A percentile compares a stretch with the other conserved stretches of the same genome.
These are phyloP conservation scores for Labroides dimidiatus DNA, from an alignment of 2,797 vertebrate genomes.

Conservation along the genomic window DNA sequence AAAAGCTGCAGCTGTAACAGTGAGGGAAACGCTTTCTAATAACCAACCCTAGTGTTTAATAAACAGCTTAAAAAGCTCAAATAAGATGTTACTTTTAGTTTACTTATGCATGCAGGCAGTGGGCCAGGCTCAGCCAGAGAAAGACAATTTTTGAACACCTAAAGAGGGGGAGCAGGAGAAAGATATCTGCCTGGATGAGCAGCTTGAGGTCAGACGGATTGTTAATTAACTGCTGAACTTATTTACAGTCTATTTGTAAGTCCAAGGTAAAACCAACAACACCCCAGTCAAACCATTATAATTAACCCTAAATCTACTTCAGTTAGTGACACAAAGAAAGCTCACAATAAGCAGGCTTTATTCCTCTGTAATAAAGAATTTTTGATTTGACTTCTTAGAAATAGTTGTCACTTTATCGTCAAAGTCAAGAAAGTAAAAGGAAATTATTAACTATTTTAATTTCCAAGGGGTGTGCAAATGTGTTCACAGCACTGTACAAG, in stretches of 20 bases:
- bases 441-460: neutral
- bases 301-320: too few species aligned
- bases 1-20: neutral
- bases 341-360: neutral
- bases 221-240: too few species aligned
- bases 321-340: too few species aligned
- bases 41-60: neutral
- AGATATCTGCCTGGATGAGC: conserved; percentile 22
- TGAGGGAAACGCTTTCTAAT: neutral
- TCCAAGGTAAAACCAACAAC: too few species aligned
- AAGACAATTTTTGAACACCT: conserved; percentile 32
- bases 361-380: too few species aligned
- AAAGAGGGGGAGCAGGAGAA: conserved; percentile 19
- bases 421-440: neutral
- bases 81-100: conserved; percentile 1
- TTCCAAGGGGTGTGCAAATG: conserved; percentile 40
- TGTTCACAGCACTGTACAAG: conserved; percentile 69
- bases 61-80: neutral
- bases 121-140: conserved; percentile 73
- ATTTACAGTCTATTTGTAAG: too few species aligned
- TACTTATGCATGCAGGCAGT: conserved; percentile 48
- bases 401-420: conserved; percentile 1
- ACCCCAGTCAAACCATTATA: too few species aligned
- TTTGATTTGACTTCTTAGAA: conserved; percentile 2
- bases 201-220: conserved; percentile 22